Base-by-base conservation (phyloP, 2,797 vertebrate species). In the Sebastes wilsoni region DNA sequence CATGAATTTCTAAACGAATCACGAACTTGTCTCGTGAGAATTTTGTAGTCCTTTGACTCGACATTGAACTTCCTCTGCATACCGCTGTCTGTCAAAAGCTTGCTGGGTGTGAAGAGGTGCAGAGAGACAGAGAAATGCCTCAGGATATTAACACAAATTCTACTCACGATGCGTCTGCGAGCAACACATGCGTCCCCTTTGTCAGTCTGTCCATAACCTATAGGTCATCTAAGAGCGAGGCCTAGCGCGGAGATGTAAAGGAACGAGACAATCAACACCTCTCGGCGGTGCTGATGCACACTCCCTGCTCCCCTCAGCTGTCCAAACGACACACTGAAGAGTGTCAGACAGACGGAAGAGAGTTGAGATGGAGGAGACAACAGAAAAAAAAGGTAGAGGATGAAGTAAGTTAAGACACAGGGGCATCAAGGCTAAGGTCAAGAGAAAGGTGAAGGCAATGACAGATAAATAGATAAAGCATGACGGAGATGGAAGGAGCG, bases 401-500 rank as follows among this genome's bases (percentile, higher is more conserved):
- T 75, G 87, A 81, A 70, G 78, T 77, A 75, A 32, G 75, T 66
- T 81, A 56, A 80, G 32, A 75, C 36, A 58, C 38, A 46, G 55
- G 62, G 66, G 72, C 75, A 64, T 81, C 60, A 59, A 84, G 72
- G 72, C 54, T 60, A 25, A 87, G 88, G 84, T 89, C 79, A 77
- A 61, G 54, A 66, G 42, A 77, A 83, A 88, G 79, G 82, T 78
- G 78, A 83, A 68, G 28, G 66, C 61, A 80, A 56, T 83, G 88
- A 84, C 91, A 72, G 83, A 59, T 86, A 11, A 81, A 87, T 60
- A 78, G 52, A 90, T 88, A 42, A 68, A 75, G 83, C 10, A 20
- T 86, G 89, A 73, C 81, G 42, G 66, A 66, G 83, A 88, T 70
- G 73, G 79, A 82, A 34, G 36, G 32, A 66, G 76, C 0, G 23